Evolutionary conservation across 1,140 invertebrate species (phyloP), one percentile per base, ranked within the genome.

Genomic region (Hermetia illucens): DNA sequence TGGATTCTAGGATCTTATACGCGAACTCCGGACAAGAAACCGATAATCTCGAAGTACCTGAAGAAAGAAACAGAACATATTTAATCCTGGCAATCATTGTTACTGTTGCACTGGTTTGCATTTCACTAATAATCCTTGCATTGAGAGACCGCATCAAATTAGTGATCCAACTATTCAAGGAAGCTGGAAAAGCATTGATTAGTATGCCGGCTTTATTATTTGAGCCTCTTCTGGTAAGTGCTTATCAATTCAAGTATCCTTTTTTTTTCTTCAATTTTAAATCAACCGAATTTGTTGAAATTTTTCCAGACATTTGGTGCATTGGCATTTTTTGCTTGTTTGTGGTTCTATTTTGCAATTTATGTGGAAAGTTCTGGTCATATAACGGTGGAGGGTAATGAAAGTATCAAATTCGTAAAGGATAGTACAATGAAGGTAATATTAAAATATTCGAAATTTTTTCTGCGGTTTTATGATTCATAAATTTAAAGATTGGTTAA

Each of bases 171-270:
- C 61, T 85, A 21, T 85, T 86, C 51, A 68, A 70, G 40, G 82
- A 87, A 63, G 76, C 82, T 15, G 81, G 80, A 34, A 79, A 78
- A 58, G 80, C 79, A 6, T 61, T 86, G 9, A 58, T 60, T 16
- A 56, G 69, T 4, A 80, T 85, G 71, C 82, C 83, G 3, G 52
- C 71, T 3, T 55, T 87, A n/a, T 59, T 86, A 13, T 48, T 84
- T n/a, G 77, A 84, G 60, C 82, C 83, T 9, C 40, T 85, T 38
- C 68, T 75, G 56, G 77, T 79, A 65, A 64, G 64, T 53, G 41
- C 38, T 41, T 24, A 37, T 30, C n/a, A 21, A 24, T 22, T n/a
- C n/a, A n/a, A 15, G 20, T 40, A 4, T n/a, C 8, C 9, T 31
- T 32, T 19, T 31, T 22, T 21, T 29, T n/a, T n/a, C n/a, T n/a